A percentile compares a stretch with the other conserved stretches of the same genome.
phyloP scores from a whole-genome alignment of 2,113 vertebrate species.

The Brachyistius frenatus region DNA sequence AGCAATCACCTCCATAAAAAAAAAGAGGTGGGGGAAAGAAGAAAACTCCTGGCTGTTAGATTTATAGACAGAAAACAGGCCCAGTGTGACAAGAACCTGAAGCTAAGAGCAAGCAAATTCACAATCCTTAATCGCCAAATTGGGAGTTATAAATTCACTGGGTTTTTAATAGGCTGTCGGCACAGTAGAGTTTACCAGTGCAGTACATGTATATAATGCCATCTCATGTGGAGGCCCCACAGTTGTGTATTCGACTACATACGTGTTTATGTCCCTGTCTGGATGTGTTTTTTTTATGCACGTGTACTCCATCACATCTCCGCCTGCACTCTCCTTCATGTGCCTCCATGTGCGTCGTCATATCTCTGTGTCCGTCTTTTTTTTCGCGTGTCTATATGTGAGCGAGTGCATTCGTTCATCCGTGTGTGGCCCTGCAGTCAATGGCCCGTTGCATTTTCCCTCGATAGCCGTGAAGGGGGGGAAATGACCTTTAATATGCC shows the following conservation, averaged over 20 bases:
- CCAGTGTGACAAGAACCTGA: conserved; percentile 80
- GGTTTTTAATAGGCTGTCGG: conserved; percentile 79
- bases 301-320: conserved; percentile 22
- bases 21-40: conserved; percentile 9
- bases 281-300: conserved; percentile 10
- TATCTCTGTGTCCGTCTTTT: conserved; percentile 19
- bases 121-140: conserved; percentile 77
- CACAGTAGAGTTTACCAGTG: conserved; percentile 63
- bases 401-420: conserved; percentile 48
- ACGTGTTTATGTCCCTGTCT: conserved; percentile 36
- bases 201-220: conserved; percentile 64
- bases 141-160: conserved; percentile 82
- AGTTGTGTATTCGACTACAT: conserved; percentile 10
- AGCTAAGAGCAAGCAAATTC: conserved; percentile 75
- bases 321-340: conserved; percentile 6
- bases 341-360: conserved; percentile 6
- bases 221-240: conserved; percentile 35
- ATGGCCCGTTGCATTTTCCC: conserved; percentile 75
- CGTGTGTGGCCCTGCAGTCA: conserved; percentile 78
- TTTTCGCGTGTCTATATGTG: not conserved
- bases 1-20: conserved; percentile 77
- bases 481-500: conserved; percentile 75
- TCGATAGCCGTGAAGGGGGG: conserved; percentile 67
- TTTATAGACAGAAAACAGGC: conserved; percentile 87
- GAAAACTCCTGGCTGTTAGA: conserved; percentile 82